Percentiles rank a stretch among this genome's conserved stretches.
Evolutionary conservation across 2,113 vertebrate genomes (phyloP).

Genomic region (Aythya baeri): DNA sequence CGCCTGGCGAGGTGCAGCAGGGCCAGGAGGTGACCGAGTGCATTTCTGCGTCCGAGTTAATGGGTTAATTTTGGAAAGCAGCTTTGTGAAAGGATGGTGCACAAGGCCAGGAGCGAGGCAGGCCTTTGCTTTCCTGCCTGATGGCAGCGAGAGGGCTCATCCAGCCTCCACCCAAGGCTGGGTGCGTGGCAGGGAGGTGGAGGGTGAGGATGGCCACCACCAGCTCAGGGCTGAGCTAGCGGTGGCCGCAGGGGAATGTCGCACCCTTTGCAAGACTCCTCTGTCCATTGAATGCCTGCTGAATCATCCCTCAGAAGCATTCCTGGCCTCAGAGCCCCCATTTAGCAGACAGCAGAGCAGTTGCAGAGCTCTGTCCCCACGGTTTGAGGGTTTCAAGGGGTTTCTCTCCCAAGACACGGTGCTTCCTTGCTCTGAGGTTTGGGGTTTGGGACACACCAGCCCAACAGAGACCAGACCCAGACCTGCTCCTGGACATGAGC

Average conservation of each 20-base stretch:
- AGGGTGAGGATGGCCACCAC: neutral
- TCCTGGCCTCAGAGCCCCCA: neutral
- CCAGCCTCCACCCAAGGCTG: accelerated
- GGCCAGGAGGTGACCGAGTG: neutral
- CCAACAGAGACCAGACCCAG: neutral
- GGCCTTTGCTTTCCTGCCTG: neutral
- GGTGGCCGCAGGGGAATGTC: accelerated
- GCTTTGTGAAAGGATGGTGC: accelerated
- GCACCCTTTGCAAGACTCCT: neutral
- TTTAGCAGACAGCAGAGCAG: neutral
- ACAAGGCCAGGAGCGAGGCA: neutral
- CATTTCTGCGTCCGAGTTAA: neutral
- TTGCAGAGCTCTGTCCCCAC: neutral
- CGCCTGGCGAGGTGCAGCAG: neutral
- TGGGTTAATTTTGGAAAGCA: too few relatives aligned
- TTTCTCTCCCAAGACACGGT: neutral
- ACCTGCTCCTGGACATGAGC: neutral
- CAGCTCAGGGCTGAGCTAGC: neutral
- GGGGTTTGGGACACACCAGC: neutral
- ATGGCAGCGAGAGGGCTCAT: neutral
- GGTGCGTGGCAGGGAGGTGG: accelerated
- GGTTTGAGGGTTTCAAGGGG: neutral
- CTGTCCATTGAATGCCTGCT: neutral
- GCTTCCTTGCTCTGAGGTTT: neutral
- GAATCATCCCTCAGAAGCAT: neutral